These are phyloP conservation scores for Morpho achilles DNA, from an alignment of 2,888 invertebrate species.

Conservation along the genomic window DNA sequence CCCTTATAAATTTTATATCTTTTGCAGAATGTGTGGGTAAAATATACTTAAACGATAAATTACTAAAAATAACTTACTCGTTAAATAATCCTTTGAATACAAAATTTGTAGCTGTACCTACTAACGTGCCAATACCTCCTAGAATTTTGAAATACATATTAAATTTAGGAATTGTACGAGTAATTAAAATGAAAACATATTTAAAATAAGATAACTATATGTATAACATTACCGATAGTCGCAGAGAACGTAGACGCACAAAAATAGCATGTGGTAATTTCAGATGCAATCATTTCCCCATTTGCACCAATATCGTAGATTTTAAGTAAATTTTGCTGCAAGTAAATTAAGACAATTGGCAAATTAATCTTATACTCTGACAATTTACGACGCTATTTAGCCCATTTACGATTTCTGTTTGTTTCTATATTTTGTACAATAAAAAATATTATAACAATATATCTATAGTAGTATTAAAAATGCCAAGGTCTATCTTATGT, in stretches of 20 bases:
- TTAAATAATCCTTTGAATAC: constrained; percentile 82
- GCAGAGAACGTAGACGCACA: constrained; percentile 86
- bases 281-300: constrained; percentile 74
- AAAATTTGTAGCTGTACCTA: constrained; percentile 87
- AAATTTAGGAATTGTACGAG: too few relatives aligned
- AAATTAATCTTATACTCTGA: too few relatives aligned
- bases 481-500: too few relatives aligned
- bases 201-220: not conserved
- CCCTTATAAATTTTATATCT: too few relatives aligned
- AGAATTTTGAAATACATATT: constrained; percentile 15
- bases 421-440: too few relatives aligned
- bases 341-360: constrained; percentile 16
- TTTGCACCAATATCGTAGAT: constrained; percentile 63
- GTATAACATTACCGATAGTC: constrained; percentile 70
- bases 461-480: too few relatives aligned
- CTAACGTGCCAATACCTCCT: constrained; percentile 86
- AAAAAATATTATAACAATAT: too few relatives aligned
- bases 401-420: too few relatives aligned
- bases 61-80: constrained; percentile 34
- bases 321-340: constrained; percentile 78
- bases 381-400: too few relatives aligned
- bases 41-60: too few relatives aligned
- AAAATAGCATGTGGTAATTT: constrained; percentile 87
- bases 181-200: too few relatives aligned
- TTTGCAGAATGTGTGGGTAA: too few relatives aligned